A percentile compares a stretch with the other conserved stretches of the same genome.
Evolutionary conservation across 2,797 vertebrate genomes (phyloP).

Genomic region (Delichon dasypus): DNA sequence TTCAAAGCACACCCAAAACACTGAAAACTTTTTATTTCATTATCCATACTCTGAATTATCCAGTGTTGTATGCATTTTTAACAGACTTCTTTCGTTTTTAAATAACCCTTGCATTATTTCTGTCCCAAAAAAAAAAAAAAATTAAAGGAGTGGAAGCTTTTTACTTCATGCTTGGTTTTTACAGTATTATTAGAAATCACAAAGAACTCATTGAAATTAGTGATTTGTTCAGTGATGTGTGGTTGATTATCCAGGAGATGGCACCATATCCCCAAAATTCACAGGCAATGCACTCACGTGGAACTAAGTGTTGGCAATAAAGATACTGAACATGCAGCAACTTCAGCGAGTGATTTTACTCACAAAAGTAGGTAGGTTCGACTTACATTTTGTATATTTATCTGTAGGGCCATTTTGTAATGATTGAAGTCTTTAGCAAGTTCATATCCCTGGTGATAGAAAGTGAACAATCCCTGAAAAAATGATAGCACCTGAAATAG

Average conservation of each 20-base stretch:
- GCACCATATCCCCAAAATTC: conserved; percentile 30
- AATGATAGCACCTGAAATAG: conserved; percentile 91
- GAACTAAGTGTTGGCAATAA: rapidly evolving
- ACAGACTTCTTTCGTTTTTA: not conserved
- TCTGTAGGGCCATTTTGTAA: conserved; percentile 93
- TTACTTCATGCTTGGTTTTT: not conserved
- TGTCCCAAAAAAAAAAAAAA: not conserved
- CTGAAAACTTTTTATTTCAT: not conserved
- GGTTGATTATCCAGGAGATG: conserved; percentile 65
- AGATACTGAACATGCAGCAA: not conserved
- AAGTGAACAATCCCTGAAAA: conserved; percentile 98
- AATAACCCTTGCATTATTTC: not conserved
- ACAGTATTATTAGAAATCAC: not conserved
- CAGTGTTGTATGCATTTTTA: not conserved
- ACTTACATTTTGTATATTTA: conserved; percentile 99
- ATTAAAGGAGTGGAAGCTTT: not conserved
- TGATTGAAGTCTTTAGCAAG: conserved; percentile 98
- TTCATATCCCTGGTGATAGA: conserved; percentile 98
- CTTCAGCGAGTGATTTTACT: rapidly evolving
- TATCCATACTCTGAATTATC: not conserved
- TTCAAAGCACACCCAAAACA: not conserved
- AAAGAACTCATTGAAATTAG: not conserved
- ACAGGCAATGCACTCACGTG: not conserved
- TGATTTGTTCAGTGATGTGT: not conserved
- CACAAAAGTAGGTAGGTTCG: not conserved